phyloP scores from a whole-genome alignment of 2,888 invertebrate species.

The Busseola fusca region DNA sequence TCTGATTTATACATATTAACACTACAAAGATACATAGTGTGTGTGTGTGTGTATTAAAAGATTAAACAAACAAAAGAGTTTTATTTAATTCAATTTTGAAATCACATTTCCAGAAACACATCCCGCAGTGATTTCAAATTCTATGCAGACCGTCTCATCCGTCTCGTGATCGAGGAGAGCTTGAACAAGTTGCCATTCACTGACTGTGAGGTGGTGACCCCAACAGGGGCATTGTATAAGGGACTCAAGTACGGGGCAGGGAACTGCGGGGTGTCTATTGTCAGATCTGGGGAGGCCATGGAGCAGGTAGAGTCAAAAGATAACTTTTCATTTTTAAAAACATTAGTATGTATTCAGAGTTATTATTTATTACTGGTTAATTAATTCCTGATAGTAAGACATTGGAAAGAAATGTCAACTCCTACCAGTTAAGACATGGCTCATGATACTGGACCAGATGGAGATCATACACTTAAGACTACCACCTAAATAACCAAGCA shows the following conservation, averaged over 20 bases:
- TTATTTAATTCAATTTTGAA: too few relatives aligned
- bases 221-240: constrained; percentile 96
- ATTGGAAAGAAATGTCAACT: neutral
- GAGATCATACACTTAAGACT: neutral
- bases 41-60: too few relatives aligned
- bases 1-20: neutral
- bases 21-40: neutral
- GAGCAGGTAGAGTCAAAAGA: constrained; percentile 90
- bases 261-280: constrained; percentile 99
- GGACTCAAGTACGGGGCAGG: constrained; percentile 98
- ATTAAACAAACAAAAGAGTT: too few relatives aligned
- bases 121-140: constrained; percentile 99
- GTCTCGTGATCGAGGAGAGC: constrained; percentile 99
- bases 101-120: constrained; percentile 92
- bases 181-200: constrained; percentile 98
- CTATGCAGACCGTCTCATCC: constrained; percentile 98
- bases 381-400: too few relatives aligned
- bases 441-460: neutral
- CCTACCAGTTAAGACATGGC: neutral
- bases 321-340: neutral
- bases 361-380: neutral
- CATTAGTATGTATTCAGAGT: too few relatives aligned
- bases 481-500: neutral
- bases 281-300: constrained; percentile 98
- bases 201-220: constrained; percentile 96